Percentiles rank a stretch among this genome's conserved stretches.
Conservation (phyloP, 2,888 invertebrate genomes). For the Pardosa pseudoannulata region DNA sequence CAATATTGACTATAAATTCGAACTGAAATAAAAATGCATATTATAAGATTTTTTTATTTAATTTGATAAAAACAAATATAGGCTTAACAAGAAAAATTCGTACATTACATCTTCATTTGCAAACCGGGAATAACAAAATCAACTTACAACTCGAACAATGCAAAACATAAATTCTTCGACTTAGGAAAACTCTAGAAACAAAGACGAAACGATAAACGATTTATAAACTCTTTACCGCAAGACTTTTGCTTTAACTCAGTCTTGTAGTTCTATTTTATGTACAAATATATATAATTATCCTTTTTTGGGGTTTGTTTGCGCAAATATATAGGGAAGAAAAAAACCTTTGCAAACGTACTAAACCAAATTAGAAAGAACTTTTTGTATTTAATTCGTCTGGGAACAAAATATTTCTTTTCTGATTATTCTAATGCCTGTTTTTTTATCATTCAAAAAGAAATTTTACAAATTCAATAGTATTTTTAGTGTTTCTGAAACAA, state of each 20-base stretch:
- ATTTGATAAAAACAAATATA: too few species aligned
- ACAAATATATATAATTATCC: too few species aligned
- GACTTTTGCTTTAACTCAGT: background rate
- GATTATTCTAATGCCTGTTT: too few species aligned
- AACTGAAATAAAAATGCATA: too few species aligned
- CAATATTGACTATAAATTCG: too few species aligned
- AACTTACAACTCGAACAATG: background rate
- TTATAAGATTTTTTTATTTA: too few species aligned
- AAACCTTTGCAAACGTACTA: background rate
- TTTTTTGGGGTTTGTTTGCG: background rate
- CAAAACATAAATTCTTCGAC: background rate
- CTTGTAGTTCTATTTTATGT: constrained; percentile 31
- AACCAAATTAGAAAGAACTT: constrained; percentile 39
- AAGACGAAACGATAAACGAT: constrained; percentile 3
- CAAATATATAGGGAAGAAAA: constrained; percentile 1
- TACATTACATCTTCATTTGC: too few species aligned
- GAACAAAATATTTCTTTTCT: background rate
- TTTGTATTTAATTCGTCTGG: constrained; percentile 5
- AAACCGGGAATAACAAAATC: background rate
- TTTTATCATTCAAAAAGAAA: too few species aligned
- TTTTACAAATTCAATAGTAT: too few species aligned
- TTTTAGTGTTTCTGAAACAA: too few species aligned
- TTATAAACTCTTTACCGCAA: constrained; percentile 14
- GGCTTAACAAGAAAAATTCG: too few species aligned
- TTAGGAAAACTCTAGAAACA: background rate